Evolutionary conservation across 2,797 vertebrate genomes (phyloP).

Genomic region (Sphenopsis melanotis): DNA sequence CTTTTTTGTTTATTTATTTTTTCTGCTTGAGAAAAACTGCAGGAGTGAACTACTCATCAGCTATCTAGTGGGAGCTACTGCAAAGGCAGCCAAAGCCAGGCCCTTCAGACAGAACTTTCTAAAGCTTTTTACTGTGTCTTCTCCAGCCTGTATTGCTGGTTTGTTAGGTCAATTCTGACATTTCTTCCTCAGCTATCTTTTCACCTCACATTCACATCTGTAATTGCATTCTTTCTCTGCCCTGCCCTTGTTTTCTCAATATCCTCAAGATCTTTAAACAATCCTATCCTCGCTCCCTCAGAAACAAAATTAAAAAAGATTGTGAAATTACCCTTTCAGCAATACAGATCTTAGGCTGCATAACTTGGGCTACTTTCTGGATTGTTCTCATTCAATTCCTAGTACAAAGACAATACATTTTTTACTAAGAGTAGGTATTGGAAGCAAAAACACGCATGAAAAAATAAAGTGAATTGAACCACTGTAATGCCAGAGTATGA

Average conservation of each 20-base stretch:
- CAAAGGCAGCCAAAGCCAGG: background rate
- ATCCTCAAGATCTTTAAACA: background rate
- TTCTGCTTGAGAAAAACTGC: background rate
- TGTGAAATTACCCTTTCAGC: background rate
- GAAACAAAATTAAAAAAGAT: background rate
- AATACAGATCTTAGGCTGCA: background rate
- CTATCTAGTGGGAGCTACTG: background rate
- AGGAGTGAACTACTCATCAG: background rate
- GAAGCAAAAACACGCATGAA: background rate
- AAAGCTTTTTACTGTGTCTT: background rate
- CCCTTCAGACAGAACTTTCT: background rate
- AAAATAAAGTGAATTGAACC: background rate
- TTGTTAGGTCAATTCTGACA: background rate
- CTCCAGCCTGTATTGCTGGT: background rate
- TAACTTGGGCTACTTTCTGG: background rate
- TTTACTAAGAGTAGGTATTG: background rate
- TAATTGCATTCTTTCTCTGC: background rate
- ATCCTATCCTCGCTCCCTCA: background rate
- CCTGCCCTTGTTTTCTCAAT: background rate
- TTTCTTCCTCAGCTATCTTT: background rate
- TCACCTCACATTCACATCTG: background rate
- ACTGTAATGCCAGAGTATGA: background rate
- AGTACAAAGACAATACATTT: background rate
- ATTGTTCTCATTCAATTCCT: background rate
- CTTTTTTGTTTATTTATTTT: background rate